Evolutionary conservation across 35 echinoderm and acorn worm species (phyloP).

Genomic region (Diadema setosum): DNA sequence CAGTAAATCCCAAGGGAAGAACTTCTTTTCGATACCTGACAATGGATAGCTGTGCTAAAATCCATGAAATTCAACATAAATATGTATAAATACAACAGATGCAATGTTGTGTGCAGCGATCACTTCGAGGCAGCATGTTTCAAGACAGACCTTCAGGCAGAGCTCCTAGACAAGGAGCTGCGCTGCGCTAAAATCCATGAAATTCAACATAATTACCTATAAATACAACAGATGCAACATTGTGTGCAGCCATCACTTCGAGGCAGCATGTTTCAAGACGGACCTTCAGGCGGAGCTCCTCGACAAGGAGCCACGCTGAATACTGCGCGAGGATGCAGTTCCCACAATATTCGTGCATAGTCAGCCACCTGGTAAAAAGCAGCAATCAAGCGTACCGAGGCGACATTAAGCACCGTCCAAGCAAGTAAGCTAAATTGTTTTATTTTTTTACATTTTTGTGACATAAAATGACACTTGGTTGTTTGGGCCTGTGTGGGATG

Average conservation of each 20-base stretch:
- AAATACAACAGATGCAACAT: neutral
- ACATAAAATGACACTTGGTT: no score
- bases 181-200: neutral
- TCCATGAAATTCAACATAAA: neutral
- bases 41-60: neutral
- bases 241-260: neutral
- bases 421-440: no score
- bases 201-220: neutral
- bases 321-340: neutral
- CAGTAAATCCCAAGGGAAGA: neutral
- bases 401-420: no score
- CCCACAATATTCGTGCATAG: neutral
- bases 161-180: neutral
- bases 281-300: neutral
- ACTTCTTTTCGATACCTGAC: neutral
- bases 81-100: neutral
- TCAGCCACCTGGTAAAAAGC: neutral
- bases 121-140: neutral
- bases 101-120: neutral
- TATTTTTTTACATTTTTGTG: no score
- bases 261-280: neutral
- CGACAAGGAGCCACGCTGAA: neutral
- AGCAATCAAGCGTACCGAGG: neutral
- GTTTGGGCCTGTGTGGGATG: no score
- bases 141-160: neutral